Base-by-base conservation (phyloP, 2,888 invertebrate genomes). In the Epirrhoe alternata region DNA sequence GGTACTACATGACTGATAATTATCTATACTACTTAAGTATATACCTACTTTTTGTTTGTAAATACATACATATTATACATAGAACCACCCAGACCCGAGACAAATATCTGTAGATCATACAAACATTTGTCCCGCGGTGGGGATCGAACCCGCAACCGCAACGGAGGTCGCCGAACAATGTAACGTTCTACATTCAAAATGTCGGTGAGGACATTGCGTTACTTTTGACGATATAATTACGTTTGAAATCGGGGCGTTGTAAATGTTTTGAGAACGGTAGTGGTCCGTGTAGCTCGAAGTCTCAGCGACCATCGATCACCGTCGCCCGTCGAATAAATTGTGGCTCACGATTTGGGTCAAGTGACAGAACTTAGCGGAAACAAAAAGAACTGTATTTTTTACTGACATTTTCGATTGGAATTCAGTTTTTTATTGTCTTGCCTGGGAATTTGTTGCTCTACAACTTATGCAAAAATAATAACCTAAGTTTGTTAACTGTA, bases 291-390 rank as follows among this genome's bases (percentile, higher is more conserved):
- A 78, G 78, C 79, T 80, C 79, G 78, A 85, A 82, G 84, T 78
- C 84, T 77, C 77, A 77, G 76, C 80, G 86, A 84, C 82, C 88
- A 92, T 92, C 92, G 91, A 92, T 92, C 92, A 92, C 89, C 77
- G 83, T 79, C 77, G 79, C 77, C 86, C 85, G 85, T 86, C 87
- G 84, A 86, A 92, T 91, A 92, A 92, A 92, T 92, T 87, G 85
- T 86, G 66, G 68, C 50, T 69, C 71, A 64, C 72, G 73, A 73
- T 70, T 64, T 71, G 74, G 70, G 68, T 68, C 69, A 71, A 71
- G 72, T 65, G 71, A 71, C 71, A 68, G 67, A 64, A 68, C 59
- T 64, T 66, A 65, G 73, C 73, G 73, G 60, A 65, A 66, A 69
- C 66, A 59, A 65, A 66, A 61, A 68, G 61, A 50, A 17, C 58